A percentile compares a stretch with the other conserved stretches of the same genome.
Conservation (phyloP, 2,113 vertebrate genomes). For the Oncorhynchus mykiss region DNA sequence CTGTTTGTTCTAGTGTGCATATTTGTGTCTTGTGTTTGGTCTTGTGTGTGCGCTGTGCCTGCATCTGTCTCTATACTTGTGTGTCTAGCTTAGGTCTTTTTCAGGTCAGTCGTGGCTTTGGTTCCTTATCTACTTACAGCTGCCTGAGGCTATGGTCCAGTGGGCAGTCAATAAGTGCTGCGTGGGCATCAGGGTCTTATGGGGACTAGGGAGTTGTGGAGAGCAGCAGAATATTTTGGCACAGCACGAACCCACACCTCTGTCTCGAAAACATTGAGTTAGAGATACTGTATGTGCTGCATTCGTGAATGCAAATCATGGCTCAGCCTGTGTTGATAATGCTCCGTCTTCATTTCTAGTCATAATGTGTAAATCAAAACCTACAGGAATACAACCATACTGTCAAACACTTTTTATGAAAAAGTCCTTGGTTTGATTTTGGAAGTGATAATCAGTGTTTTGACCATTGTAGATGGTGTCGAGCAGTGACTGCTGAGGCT, state of each 20-base stretch:
- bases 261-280: conserved; percentile 12
- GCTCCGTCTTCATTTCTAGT: conserved; percentile 16
- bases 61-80: conserved; percentile 6
- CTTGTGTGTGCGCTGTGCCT: not conserved
- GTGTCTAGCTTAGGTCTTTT: conserved; percentile 1
- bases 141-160: conserved; percentile 35
- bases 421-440: not conserved
- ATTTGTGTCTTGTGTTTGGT: conserved; percentile 17
- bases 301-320: conserved; percentile 30
- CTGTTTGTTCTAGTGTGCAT: not conserved
- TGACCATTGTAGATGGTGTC: not conserved
- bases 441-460: not conserved
- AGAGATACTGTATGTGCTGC: conserved; percentile 20
- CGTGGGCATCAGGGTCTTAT: conserved; percentile 35
- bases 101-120: not conserved
- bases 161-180: conserved; percentile 57
- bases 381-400: not conserved
- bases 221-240: conserved; percentile 42
- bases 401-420: not conserved
- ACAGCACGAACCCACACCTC: not conserved
- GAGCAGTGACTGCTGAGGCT: no score
- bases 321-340: conserved; percentile 5
- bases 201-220: conserved; percentile 36
- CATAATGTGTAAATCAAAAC: not conserved
- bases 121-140: conserved; percentile 19